These are phyloP conservation scores for Melanostoma scalare DNA, from an alignment of 2,888 invertebrate species.

Conservation along the genomic window DNA sequence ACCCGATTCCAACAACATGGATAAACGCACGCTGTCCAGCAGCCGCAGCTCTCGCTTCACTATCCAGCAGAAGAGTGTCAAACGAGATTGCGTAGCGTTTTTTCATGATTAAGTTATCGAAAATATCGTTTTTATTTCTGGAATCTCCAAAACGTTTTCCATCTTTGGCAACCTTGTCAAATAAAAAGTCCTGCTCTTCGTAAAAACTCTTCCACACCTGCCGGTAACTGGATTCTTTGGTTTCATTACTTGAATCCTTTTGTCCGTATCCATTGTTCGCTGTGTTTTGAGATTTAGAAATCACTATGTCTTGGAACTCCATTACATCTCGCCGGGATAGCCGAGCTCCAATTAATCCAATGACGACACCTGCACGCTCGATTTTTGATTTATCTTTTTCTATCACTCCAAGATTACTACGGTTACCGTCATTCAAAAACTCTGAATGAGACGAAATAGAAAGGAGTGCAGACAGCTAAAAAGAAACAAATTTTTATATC, in stretches of 20 bases:
- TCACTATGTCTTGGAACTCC: constrained; percentile 83
- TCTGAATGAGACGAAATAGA: constrained; percentile 84
- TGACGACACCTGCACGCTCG: constrained; percentile 83
- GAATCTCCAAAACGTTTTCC: constrained; percentile 77
- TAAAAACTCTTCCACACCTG: constrained; percentile 77
- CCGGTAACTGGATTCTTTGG: constrained; percentile 63
- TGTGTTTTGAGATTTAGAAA: constrained; percentile 83
- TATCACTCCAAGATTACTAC: constrained; percentile 83
- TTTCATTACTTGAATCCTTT: constrained; percentile 39
- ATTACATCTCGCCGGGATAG: constrained; percentile 82
- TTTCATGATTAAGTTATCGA: constrained; percentile 80
- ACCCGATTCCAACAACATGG: constrained; percentile 86
- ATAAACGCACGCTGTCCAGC: constrained; percentile 84
- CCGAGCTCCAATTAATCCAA: constrained; percentile 83
- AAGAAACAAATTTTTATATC: constrained; percentile 8
- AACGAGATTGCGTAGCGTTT: constrained; percentile 84
- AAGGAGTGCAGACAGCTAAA: constrained; percentile 82
- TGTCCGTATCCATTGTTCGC: constrained; percentile 82
- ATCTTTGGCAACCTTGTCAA: constrained; percentile 74
- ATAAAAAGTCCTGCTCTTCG: constrained; percentile 76
- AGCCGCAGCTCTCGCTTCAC: constrained; percentile 84
- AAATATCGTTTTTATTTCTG: constrained; percentile 77
- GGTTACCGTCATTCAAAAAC: constrained; percentile 84
- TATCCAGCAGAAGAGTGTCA: constrained; percentile 86
- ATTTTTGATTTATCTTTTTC: constrained; percentile 79